Percentiles rank a stretch among this genome's conserved stretches.
Evolutionary conservation across 1,140 invertebrate species (phyloP).

Genomic region (Trinorchestia longiramus): DNA sequence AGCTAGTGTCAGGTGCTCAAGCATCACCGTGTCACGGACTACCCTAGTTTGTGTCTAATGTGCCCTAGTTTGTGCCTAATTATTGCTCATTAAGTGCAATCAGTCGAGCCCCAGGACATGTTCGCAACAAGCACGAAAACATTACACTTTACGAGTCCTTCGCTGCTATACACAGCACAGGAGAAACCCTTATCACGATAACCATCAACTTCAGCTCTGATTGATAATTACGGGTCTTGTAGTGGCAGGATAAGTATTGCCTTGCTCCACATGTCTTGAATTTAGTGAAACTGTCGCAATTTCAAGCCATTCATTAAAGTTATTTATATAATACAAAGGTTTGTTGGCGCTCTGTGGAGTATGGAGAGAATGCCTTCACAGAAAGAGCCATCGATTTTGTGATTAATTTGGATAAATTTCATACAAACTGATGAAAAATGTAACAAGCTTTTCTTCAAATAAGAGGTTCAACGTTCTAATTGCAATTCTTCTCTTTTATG

Average conservation of each 20-base stretch:
- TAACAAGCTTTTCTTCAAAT: no score
- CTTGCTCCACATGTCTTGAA: no score
- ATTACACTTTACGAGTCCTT: background rate
- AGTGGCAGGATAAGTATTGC: background rate
- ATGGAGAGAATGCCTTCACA: no score
- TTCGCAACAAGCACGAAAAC: background rate
- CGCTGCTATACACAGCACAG: background rate
- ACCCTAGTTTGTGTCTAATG: background rate
- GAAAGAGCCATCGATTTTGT: no score
- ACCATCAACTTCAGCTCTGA: background rate
- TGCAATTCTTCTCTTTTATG: no score
- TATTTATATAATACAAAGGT: no score
- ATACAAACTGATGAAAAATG: no score
- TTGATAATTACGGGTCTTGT: background rate
- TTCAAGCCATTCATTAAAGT: no score
- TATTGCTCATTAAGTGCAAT: slow-evolving; percentile 28
- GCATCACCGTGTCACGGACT: background rate
- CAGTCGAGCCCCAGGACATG: background rate
- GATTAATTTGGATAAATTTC: no score
- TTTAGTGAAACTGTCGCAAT: no score
- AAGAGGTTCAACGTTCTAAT: no score
- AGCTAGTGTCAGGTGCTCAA: background rate
- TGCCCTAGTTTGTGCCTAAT: background rate
- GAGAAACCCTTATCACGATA: background rate
- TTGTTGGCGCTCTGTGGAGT: no score